Evolutionary conservation across 2,797 vertebrate genomes (phyloP), one percentile per base, ranked within the genome.

Genomic region (Takifugu rubripes): DNA sequence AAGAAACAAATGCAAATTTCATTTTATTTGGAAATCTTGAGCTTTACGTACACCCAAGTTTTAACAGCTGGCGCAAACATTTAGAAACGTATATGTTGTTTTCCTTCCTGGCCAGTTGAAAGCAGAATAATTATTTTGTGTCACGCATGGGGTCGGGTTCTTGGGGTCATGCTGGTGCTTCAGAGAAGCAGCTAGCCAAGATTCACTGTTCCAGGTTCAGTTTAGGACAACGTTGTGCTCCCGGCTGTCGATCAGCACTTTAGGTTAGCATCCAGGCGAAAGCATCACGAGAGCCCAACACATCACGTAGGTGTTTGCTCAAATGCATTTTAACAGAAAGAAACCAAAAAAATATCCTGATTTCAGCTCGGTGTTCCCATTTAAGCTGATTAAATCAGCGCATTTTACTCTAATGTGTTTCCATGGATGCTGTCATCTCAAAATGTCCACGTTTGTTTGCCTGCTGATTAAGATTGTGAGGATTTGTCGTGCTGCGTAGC

Each of bases 361-460:
- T 75, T 72, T 73, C 48, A 59, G 59, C 47, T 54, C 31, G 17
- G 48, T 65, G 46, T 70, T 51, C 56, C 69, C 58, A 70, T 72
- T 64, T 64, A 66, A 69, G 66, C 61, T 78, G 70, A 82, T 76
- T 74, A 77, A 66, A 78, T 74, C 75, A 84, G 59, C 67, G 59
- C 60, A 75, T 78, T 81, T 78, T 82, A 74, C 74, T 66, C 75
- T 64, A 77, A 79, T 77, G 54, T 78, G 66, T 76, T 86, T 72
- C 73, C 16, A 69, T 78, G 73, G 76, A 84, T 75, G 67, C 58
- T 68, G 69, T 74, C 79, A 77, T 81, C 84, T 85, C 75, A 82
- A 84, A 84, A 84, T 56, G 66, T 72, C 71, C 71, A 74, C 75
- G 78, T 46, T 84, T 87, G 78, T 87, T 84, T 84, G 66, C 68